Evolutionary conservation across 2,113 vertebrate species (phyloP).

Genomic region (Boulengeromyrus knoepffleri): DNA sequence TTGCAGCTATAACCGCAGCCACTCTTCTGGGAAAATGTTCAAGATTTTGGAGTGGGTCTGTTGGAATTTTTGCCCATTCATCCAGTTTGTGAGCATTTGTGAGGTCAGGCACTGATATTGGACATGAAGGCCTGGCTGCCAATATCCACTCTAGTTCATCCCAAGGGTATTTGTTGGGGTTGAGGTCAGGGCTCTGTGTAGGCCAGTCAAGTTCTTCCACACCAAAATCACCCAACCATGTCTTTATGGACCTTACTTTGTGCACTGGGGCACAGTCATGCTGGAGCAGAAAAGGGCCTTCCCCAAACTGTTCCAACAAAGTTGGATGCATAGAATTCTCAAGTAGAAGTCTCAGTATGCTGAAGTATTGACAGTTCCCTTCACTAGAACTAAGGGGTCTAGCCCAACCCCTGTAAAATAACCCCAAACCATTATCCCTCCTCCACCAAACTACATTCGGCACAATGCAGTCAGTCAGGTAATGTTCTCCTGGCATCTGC

Average conservation of each 20-base stretch:
- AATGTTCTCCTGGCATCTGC: no score
- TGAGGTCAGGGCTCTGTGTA: neutral
- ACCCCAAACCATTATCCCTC: no score
- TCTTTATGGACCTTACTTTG: neutral
- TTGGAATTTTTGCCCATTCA: neutral
- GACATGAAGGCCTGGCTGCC: neutral
- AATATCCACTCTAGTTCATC: neutral
- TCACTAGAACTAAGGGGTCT: no score
- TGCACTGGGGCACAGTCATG: neutral
- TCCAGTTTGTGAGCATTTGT: neutral
- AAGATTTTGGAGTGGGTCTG: neutral
- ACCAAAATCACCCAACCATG: neutral
- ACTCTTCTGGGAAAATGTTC: neutral
- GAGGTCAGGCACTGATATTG: neutral
- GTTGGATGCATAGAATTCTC: no score
- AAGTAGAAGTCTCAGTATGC: no score
- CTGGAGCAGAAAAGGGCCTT: no score
- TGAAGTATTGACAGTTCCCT: no score
- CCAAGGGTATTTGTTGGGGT: neutral
- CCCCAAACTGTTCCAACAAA: no score
- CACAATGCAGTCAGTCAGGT: no score
- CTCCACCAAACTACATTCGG: no score
- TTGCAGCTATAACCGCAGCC: neutral
- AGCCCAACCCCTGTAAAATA: no score
- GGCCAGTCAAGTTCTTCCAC: neutral